Conservation (phyloP, 1,140 invertebrate species). For the Euwallacea similis region DNA sequence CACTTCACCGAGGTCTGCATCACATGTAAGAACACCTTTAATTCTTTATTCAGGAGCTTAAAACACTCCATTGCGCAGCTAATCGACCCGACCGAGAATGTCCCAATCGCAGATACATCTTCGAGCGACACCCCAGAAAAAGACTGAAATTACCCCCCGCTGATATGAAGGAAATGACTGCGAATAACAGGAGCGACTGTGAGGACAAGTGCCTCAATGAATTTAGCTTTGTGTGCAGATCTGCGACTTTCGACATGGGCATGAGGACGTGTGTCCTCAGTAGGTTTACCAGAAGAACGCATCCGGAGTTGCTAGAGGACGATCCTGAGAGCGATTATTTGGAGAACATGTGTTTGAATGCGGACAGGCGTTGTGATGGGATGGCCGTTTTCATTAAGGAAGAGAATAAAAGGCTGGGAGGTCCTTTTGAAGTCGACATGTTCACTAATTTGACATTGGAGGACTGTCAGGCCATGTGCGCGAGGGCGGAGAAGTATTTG, state of each 20-base stretch:
- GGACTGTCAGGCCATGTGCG: slow-evolving; percentile 67
- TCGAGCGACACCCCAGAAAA: slow-evolving; percentile 82
- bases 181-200: slow-evolving; percentile 82
- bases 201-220: slow-evolving; percentile 89
- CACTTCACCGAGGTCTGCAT: slow-evolving; percentile 90
- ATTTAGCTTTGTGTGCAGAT: slow-evolving; percentile 84
- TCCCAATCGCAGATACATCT: slow-evolving; percentile 82
- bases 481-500: slow-evolving; percentile 67
- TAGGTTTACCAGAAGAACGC: slow-evolving; percentile 78
- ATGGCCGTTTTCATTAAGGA: slow-evolving; percentile 84
- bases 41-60: neutral
- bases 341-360: slow-evolving; percentile 88
- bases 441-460: slow-evolving; percentile 81
- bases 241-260: slow-evolving; percentile 77
- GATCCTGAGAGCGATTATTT: slow-evolving; percentile 87
- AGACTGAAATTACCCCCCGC: slow-evolving; percentile 75
- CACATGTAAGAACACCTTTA: slow-evolving; percentile 68
- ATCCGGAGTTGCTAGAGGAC: slow-evolving; percentile 79
- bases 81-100: slow-evolving; percentile 83
- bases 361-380: slow-evolving; percentile 81
- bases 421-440: slow-evolving; percentile 84
- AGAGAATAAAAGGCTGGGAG: slow-evolving; percentile 82
- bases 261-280: slow-evolving; percentile 78
- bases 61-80: slow-evolving; percentile 57
- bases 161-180: slow-evolving; percentile 78